phyloP scores from a whole-genome alignment of 2,888 invertebrate genomes.

The Drosophila paramelanica region DNA sequence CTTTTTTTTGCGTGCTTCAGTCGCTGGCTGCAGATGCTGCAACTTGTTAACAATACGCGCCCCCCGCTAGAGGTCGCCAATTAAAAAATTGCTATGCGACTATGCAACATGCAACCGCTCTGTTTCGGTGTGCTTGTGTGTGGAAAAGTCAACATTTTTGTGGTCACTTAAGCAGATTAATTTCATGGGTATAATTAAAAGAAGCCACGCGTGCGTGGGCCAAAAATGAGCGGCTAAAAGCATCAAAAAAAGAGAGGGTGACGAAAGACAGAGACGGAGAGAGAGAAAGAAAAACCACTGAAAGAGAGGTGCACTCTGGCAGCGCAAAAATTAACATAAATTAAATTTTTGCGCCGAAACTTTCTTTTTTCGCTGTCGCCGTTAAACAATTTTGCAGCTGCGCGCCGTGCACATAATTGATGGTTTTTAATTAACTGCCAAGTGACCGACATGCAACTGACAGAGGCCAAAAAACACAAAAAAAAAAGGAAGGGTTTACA shows the following conservation, averaged over 20 bases:
- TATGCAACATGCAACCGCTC: constrained; percentile 7
- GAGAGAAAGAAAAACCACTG: neutral
- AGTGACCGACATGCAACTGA: constrained; percentile 73
- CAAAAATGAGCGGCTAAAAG: neutral
- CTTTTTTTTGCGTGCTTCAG: constrained; percentile 22
- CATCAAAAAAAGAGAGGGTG: constrained; percentile 10
- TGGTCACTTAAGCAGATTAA: constrained; percentile 81
- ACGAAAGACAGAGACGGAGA: neutral
- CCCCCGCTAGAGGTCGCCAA: constrained; percentile 68
- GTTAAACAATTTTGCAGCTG: constrained; percentile 44
- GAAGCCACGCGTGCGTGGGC: constrained; percentile 53
- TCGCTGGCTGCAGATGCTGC: constrained; percentile 32
- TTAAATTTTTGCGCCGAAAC: constrained; percentile 62
- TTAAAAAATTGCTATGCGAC: constrained; percentile 53
- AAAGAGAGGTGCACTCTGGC: constrained; percentile 24
- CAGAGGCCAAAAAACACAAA: constrained; percentile 38
- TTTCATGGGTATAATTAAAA: constrained; percentile 78
- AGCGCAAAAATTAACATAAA: constrained; percentile 73
- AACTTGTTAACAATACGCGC: constrained; percentile 77
- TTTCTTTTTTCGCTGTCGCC: constrained; percentile 10
- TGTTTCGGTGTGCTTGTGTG: constrained; percentile 18
- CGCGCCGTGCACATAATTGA: constrained; percentile 67
- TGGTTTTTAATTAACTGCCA: constrained; percentile 79
- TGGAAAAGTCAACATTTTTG: constrained; percentile 76
- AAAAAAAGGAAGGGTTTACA: constrained; percentile 2